These are phyloP conservation scores for Carassius gibelio DNA, from an alignment of 2,113 vertebrate species.

Conservation along the genomic window DNA sequence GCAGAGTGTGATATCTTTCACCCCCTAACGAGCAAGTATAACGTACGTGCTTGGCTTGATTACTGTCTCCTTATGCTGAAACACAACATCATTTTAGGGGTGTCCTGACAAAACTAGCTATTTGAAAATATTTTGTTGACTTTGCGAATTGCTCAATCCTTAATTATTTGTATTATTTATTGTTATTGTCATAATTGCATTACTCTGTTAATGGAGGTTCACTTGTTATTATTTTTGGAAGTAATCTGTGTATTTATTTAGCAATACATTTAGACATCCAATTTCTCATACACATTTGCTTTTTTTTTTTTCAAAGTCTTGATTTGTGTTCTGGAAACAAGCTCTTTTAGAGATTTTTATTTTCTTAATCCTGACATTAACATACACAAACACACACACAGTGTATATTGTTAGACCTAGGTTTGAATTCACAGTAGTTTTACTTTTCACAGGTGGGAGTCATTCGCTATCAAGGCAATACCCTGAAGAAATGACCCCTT, in stretches of 20 bases:
- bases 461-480: constrained; percentile 69
- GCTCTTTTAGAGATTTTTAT: neutral
- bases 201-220: neutral
- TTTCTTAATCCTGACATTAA: constrained; percentile 1
- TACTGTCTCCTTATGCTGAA: constrained; percentile 32
- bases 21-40: constrained; percentile 3
- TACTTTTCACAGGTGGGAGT: constrained; percentile 73
- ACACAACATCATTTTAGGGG: constrained; percentile 1
- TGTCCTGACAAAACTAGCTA: constrained; percentile 11
- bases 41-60: constrained; percentile 8
- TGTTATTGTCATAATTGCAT: constrained; percentile 5
- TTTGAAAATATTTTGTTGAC: constrained; percentile 6
- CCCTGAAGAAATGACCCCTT: constrained; percentile 58
- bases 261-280: neutral
- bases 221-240: neutral
- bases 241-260: constrained; percentile 4
- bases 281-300: neutral
- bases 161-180: neutral
- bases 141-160: neutral
- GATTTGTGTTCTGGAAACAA: constrained; percentile 20
- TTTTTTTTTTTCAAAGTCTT: constrained; percentile 1
- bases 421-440: constrained; percentile 49
- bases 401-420: constrained; percentile 43
- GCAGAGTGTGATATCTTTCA: constrained; percentile 42
- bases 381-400: constrained; percentile 38